Base-by-base conservation (phyloP, 2,113 vertebrate genomes). In the Apodemus sylvaticus region DNA sequence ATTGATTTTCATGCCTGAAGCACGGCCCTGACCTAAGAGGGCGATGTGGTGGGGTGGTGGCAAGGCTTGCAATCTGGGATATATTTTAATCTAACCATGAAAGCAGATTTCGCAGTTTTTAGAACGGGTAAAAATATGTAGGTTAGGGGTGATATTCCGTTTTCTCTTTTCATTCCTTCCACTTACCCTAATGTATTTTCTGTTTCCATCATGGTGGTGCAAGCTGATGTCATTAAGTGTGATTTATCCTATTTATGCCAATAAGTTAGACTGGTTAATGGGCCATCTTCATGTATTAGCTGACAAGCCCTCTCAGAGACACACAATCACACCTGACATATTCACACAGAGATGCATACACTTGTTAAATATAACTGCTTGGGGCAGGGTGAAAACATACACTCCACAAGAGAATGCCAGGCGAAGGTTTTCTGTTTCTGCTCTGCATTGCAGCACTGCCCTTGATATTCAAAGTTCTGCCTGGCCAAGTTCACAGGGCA, bases 211-310 rank as follows among this genome's bases (percentile, higher is more conserved):
- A 96, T 98, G 98, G 86, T 97, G 98, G 92, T 98, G 96, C 96
- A 98, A 98, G 98, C 94, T 87, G 94, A 96, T 98, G 96, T 97
- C 97, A 98, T 98, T 98, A 98, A 98, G 97, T 97, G 97, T 98
- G 97, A 98, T 98, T 98, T 98, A 98, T 95, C 94, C 92, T 98
- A 98, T 98, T 98, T 98, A 98, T 96, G 83, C 93, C 98, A 97
- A 98, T 97, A 97, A 98, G 96, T 98, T 98, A 98, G 98, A n/a
- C 98, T 98, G 97, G 97, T 97, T 98, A 98, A 98, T 98, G 98
- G 98, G 98, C 97, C 98, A 98, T 98, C 95, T 98, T 95, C 97
- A 97, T 98, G 97, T 95, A 97, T 98, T 98, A 98, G 95, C 97
- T 98, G 96, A 98, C 96, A 98, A 86, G 95, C 93, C 96, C 26